Conservation (phyloP, 2,888 invertebrate genomes). For the Cataglyphis livida region DNA sequence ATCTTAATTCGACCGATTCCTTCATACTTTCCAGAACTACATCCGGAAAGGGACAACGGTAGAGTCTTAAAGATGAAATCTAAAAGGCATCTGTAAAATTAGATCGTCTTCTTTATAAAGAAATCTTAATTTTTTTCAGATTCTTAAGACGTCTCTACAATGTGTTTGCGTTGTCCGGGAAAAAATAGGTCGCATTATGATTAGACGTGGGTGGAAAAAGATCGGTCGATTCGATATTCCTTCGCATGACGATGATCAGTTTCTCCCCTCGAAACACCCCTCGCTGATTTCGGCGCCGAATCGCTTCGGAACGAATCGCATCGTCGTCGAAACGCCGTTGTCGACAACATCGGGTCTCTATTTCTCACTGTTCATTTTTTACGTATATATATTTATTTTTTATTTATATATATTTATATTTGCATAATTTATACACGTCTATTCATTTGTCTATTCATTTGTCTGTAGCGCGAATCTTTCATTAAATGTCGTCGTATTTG, state of each 20-base stretch:
- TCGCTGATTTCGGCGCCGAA: constrained; percentile 61
- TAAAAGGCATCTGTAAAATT: not conserved
- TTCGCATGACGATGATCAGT: not conserved
- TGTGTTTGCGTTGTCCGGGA: not conserved
- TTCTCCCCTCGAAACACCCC: constrained; percentile 1
- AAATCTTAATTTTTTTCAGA: not conserved
- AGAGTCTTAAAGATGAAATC: not conserved
- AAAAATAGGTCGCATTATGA: not conserved
- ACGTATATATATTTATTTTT: constrained; percentile 54
- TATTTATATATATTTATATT: constrained; percentile 66
- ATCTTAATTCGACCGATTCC: constrained; percentile 6
- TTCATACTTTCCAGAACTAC: not conserved
- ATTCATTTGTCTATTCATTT: constrained; percentile 61
- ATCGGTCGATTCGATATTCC: constrained; percentile 17
- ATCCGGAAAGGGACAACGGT: not conserved
- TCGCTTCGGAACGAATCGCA: constrained; percentile 58
- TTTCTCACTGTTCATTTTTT: constrained; percentile 69
- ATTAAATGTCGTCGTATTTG: constrained; percentile 50
- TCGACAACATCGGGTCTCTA: constrained; percentile 62
- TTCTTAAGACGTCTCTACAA: not conserved
- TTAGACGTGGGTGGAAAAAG: not conserved
- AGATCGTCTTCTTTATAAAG: not conserved
- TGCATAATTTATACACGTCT: constrained; percentile 63
- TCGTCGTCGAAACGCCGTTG: constrained; percentile 52
- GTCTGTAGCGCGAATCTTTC: constrained; percentile 65